These are phyloP conservation scores for Solea senegalensis DNA, from an alignment of 2,113 vertebrate genomes.

Conservation along the genomic window DNA sequence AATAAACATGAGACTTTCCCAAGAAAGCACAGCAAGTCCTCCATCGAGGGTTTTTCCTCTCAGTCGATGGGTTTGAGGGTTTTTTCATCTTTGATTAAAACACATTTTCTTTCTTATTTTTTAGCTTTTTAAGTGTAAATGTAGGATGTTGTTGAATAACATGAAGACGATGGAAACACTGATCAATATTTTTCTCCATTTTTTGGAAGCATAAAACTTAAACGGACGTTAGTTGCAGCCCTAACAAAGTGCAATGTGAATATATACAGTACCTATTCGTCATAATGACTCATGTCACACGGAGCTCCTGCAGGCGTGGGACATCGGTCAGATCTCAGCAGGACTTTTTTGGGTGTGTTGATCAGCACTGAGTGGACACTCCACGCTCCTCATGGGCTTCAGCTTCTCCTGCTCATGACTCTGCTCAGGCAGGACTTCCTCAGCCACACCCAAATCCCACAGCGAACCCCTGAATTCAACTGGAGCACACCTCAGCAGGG, in stretches of 20 bases:
- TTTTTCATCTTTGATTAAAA: too few relatives aligned
- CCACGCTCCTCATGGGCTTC: slow-evolving; percentile 2
- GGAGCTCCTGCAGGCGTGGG: not conserved
- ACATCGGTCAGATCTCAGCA: not conserved
- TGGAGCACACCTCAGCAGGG: slow-evolving; percentile 44
- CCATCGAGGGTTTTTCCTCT: too few relatives aligned
- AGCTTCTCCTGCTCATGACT: slow-evolving; percentile 22
- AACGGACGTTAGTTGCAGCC: too few relatives aligned
- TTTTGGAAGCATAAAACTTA: too few relatives aligned
- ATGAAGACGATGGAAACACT: too few relatives aligned
- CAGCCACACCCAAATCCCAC: slow-evolving; percentile 61
- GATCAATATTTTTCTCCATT: too few relatives aligned
- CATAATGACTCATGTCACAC: not conserved
- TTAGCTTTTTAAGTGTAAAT: too few relatives aligned
- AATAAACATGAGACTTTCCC: too few relatives aligned
- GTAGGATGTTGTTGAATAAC: too few relatives aligned
- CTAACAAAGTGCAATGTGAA: slow-evolving; percentile 10
- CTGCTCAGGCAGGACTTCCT: slow-evolving; percentile 10
- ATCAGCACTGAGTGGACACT: slow-evolving; percentile 1
- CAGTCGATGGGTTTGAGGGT: too few relatives aligned
- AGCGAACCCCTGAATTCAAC: slow-evolving; percentile 26
- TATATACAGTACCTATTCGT: not conserved
- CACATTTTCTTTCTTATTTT: too few relatives aligned
- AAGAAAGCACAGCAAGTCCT: too few relatives aligned
- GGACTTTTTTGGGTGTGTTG: not conserved